Conservation (phyloP, 2,797 vertebrate species). For the Parambassis ranga region DNA sequence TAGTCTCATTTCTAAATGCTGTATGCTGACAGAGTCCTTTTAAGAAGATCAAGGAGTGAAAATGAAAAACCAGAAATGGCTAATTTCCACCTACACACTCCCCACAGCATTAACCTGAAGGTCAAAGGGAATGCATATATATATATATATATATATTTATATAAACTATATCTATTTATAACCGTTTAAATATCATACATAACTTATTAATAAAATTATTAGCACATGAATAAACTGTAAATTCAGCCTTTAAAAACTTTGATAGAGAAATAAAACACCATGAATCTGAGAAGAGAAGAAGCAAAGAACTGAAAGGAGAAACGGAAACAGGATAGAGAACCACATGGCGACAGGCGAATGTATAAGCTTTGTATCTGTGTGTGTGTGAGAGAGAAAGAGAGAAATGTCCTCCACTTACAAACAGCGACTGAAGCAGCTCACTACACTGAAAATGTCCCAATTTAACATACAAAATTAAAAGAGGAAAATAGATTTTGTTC, state of each 20-base stretch:
- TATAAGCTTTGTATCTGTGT: constrained; percentile 71
- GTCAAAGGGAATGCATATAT: constrained; percentile 79
- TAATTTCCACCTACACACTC: constrained; percentile 58
- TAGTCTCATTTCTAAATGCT: constrained; percentile 48
- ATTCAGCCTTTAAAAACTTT: constrained; percentile 64
- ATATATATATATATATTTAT: constrained; percentile 32
- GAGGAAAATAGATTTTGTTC: constrained; percentile 99
- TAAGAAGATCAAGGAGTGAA: constrained; percentile 31
- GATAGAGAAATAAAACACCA: constrained; percentile 54
- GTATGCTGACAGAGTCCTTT: constrained; percentile 23
- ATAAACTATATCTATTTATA: constrained; percentile 29
- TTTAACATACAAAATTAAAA: constrained; percentile 96
- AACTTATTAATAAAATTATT: constrained; percentile 80
- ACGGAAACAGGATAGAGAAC: constrained; percentile 14
- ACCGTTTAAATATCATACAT: constrained; percentile 80
- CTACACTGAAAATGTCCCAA: constrained; percentile 78
- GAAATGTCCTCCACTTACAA: constrained; percentile 78
- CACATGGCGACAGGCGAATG: constrained; percentile 71
- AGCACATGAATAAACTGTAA: constrained; percentile 68
- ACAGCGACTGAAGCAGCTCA: constrained; percentile 83
- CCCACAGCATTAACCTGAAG: constrained; percentile 76
- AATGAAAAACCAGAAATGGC: constrained; percentile 53
- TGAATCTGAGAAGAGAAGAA: constrained; percentile 5
- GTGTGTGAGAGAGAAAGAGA: constrained; percentile 17
- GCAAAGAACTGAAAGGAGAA: neutral